Evolutionary conservation across 2,888 invertebrate genomes (phyloP).

Genomic region (Neoitamus cyanurus): DNA sequence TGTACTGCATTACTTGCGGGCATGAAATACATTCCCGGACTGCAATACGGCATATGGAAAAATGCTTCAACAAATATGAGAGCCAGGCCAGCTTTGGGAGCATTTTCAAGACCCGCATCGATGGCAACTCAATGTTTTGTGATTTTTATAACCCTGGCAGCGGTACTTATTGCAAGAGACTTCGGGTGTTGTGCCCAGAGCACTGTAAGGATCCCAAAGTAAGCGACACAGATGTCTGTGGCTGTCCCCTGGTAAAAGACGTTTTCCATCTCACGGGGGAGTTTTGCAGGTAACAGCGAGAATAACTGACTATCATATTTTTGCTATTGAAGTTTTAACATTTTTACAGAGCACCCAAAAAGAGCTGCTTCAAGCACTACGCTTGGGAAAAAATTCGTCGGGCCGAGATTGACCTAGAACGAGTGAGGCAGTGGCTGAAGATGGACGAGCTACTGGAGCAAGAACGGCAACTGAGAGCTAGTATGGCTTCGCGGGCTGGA

Average conservation of each 20-base stretch:
- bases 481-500: slow-evolving; percentile 84
- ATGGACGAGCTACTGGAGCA: slow-evolving; percentile 94
- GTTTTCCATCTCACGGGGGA: slow-evolving; percentile 87
- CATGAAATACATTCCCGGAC: slow-evolving; percentile 93
- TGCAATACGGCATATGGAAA: slow-evolving; percentile 97
- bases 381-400: slow-evolving; percentile 95
- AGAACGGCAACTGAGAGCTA: slow-evolving; percentile 83
- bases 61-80: slow-evolving; percentile 97
- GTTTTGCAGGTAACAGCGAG: slow-evolving; percentile 75
- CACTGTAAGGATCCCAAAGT: slow-evolving; percentile 95
- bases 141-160: slow-evolving; percentile 92
- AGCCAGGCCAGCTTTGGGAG: slow-evolving; percentile 97
- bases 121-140: slow-evolving; percentile 97
- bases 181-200: slow-evolving; percentile 96
- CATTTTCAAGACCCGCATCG: slow-evolving; percentile 92
- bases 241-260: slow-evolving; percentile 87
- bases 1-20: slow-evolving; percentile 97
- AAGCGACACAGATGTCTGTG: slow-evolving; percentile 89
- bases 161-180: slow-evolving; percentile 93
- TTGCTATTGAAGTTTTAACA: background rate
- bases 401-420: slow-evolving; percentile 95
- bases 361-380: slow-evolving; percentile 89
- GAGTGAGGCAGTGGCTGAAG: slow-evolving; percentile 91
- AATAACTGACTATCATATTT: too few relatives aligned
- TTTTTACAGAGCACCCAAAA: slow-evolving; percentile 76